phyloP scores from a whole-genome alignment of 1,140 invertebrate genomes.

The Cydia pomonella region DNA sequence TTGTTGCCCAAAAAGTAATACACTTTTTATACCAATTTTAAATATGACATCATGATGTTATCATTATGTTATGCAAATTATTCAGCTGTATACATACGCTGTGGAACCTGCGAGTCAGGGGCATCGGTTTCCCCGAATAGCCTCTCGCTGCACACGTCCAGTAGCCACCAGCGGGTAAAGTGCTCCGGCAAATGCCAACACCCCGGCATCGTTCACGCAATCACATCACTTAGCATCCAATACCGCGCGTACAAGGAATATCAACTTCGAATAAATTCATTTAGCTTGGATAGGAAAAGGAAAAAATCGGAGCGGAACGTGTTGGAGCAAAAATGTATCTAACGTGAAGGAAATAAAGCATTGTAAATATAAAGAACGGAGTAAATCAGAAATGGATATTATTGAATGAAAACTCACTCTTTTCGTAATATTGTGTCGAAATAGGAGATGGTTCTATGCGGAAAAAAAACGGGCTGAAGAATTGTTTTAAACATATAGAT shows the following conservation, averaged over 20 bases:
- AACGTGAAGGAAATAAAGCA: too few relatives aligned
- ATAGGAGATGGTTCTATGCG: too few relatives aligned
- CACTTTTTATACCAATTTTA: too few relatives aligned
- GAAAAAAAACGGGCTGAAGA: too few relatives aligned
- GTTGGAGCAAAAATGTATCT: background rate
- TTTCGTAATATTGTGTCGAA: too few relatives aligned
- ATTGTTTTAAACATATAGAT: too few relatives aligned
- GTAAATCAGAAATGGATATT: too few relatives aligned
- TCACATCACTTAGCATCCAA: conserved; percentile 45
- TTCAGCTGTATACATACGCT: conserved; percentile 56
- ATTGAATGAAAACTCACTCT: too few relatives aligned
- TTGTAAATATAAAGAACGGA: too few relatives aligned
- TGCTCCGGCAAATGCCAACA: conserved; percentile 77
- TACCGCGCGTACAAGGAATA: background rate
- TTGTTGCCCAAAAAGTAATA: too few relatives aligned
- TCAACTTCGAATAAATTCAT: background rate
- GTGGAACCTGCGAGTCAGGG: conserved; percentile 71
- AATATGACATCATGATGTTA: too few relatives aligned
- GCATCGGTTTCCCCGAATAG: conserved; percentile 66
- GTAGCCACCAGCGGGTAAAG: conserved; percentile 77
- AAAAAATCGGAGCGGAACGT: background rate
- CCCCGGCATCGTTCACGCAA: conserved; percentile 60
- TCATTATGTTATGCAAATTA: background rate
- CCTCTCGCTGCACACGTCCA: conserved; percentile 73
- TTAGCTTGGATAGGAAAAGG: background rate